These are phyloP conservation scores for Oedothorax gibbosus DNA, from an alignment of 1,140 invertebrate species.

Conservation along the genomic window DNA sequence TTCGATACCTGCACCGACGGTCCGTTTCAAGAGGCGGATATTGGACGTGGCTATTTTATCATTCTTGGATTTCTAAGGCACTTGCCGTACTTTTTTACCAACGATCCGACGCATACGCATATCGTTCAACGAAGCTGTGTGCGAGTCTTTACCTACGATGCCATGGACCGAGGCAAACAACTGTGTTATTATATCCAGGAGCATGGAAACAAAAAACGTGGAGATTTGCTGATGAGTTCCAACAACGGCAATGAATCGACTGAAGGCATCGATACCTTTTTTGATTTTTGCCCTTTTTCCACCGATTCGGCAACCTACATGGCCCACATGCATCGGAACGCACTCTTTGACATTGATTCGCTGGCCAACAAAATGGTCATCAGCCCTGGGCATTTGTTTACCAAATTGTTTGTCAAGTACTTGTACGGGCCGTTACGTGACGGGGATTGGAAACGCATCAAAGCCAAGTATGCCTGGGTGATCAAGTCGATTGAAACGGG, in stretches of 20 bases:
- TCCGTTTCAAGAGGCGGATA: constrained; percentile 4
- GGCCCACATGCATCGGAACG: neutral
- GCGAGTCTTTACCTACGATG: constrained; percentile 12
- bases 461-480: constrained; percentile 4
- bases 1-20: neutral
- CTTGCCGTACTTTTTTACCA: constrained; percentile 26
- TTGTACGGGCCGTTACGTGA: constrained; percentile 6
- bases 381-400: constrained; percentile 29
- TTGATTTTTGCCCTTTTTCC: constrained; percentile 1
- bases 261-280: neutral
- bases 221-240: neutral
- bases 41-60: constrained; percentile 1
- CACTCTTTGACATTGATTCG: constrained; percentile 8
- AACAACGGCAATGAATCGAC: neutral
- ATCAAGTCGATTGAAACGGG: constrained; percentile 31
- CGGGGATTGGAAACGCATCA: neutral
- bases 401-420: constrained; percentile 36
- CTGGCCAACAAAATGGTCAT: constrained; percentile 30
- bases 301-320: neutral
- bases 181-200: constrained; percentile 10
- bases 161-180: constrained; percentile 4
- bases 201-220: neutral
- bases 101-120: constrained; percentile 25
- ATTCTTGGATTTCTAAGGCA: constrained; percentile 7
- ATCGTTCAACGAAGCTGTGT: constrained; percentile 3